Evolutionary conservation across 2,113 vertebrate genomes (phyloP), one percentile per base, ranked within the genome.

Genomic region (Drymodes brunneopygia): DNA sequence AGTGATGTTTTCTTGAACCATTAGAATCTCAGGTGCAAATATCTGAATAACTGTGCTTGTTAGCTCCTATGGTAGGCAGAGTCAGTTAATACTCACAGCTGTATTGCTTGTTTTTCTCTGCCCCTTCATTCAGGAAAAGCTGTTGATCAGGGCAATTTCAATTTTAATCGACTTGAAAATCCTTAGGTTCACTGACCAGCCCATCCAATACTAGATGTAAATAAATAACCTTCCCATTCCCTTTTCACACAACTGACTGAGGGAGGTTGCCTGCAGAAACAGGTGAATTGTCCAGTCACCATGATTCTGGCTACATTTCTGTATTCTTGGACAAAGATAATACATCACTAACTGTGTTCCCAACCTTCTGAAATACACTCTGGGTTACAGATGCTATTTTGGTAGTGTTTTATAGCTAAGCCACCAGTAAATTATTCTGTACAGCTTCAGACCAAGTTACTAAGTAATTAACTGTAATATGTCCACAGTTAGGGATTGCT

Each of bases 11-110:
- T 96, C 80, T 96, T 95, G 94, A 88, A 74, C 67, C 45, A 69
- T 90, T 96, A 94, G 95, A 94, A 93, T 96, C 94, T 97, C 96
- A 96, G 94, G 95, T 97, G 88, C 92, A 86, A 92, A 58, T 95
- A 83, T 95, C 87, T 94, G 79, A 82, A 90, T 88, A 93, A 96
- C 95, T 96, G 90, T 97, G 93, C 90, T 96, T 88, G 57, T 50
- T 83, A 88, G 85, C 50, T 94, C 54, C 36, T 74, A 1, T 24
- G 28, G 70, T 81, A 94, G 90, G 96, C 94, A 96, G 94, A 91
- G 92, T 86, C 64, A 81, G 4, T 88, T 73, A 72, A 81, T 81
- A 71, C 54, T 91, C 66, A 77, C 18, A 83, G 67, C 36, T 86
- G 35, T 64, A 69, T 28, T 65, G 90, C 72, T 86, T 71, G 51